Conservation (phyloP, 2,113 vertebrate species). For the Genyomyrus donnyi region DNA sequence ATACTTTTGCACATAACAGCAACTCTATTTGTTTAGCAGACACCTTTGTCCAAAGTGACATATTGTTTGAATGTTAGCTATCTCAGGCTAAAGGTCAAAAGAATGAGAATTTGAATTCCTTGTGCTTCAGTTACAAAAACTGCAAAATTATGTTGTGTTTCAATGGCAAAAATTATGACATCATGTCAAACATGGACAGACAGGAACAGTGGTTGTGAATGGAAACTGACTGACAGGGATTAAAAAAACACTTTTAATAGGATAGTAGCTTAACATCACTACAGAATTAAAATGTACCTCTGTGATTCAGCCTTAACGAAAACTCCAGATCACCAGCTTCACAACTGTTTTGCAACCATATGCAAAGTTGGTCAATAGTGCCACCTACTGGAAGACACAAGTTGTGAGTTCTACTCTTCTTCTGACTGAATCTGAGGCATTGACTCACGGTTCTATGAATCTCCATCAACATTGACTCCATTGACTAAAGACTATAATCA, state of each 20-base stretch:
- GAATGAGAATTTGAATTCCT: not conserved
- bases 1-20: not conserved
- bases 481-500: not conserved
- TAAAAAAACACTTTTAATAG: not conserved
- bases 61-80: not conserved
- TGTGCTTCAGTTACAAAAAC: not conserved
- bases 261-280: not conserved
- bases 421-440: too few relatives aligned
- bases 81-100: not conserved
- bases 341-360: not conserved
- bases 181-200: not conserved
- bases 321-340: not conserved
- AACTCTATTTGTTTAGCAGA: not conserved
- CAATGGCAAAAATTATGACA: not conserved
- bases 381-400: not conserved
- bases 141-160: not conserved
- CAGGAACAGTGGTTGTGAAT: not conserved
- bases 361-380: not conserved
- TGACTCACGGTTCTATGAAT: too few relatives aligned
- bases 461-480: too few relatives aligned
- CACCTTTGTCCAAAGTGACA: not conserved
- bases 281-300: not conserved
- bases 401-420: too few relatives aligned
- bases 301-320: not conserved
- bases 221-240: not conserved